Evolutionary conservation across 2,797 vertebrate species (phyloP).

Genomic region (Chanos chanos): DNA sequence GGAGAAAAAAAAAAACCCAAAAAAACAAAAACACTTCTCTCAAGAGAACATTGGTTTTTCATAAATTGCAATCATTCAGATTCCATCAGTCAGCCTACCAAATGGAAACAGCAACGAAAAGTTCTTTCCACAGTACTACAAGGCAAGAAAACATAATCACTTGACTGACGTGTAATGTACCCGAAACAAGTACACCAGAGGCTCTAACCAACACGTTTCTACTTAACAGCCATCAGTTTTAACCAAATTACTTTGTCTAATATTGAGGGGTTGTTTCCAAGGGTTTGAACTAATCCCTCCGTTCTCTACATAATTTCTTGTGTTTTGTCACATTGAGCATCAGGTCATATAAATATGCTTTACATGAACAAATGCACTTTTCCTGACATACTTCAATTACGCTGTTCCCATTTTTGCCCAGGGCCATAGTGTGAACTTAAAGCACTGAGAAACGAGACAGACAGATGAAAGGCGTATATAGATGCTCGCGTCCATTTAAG

Average conservation of each 20-base stretch:
- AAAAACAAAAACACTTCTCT: too few relatives aligned
- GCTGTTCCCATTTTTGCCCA: neutral
- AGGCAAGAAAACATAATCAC: neutral
- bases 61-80: too few relatives aligned
- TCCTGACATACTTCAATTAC: neutral
- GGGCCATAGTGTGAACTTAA: neutral
- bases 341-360: too few relatives aligned
- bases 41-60: too few relatives aligned
- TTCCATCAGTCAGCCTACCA: too few relatives aligned
- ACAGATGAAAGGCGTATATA: neutral
- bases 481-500: neutral
- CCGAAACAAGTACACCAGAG: neutral
- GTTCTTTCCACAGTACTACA: too few relatives aligned
- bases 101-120: too few relatives aligned
- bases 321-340: neutral
- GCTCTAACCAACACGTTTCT: neutral
- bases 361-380: too few relatives aligned
- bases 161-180: neutral
- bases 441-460: neutral
- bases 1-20: too few relatives aligned
- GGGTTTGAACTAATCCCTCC: neutral
- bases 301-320: neutral
- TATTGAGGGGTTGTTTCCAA: neutral
- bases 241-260: neutral
- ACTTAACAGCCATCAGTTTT: neutral